Evolutionary conservation across 2,888 invertebrate species (phyloP).

Genomic region (Deilephila porcellus): DNA sequence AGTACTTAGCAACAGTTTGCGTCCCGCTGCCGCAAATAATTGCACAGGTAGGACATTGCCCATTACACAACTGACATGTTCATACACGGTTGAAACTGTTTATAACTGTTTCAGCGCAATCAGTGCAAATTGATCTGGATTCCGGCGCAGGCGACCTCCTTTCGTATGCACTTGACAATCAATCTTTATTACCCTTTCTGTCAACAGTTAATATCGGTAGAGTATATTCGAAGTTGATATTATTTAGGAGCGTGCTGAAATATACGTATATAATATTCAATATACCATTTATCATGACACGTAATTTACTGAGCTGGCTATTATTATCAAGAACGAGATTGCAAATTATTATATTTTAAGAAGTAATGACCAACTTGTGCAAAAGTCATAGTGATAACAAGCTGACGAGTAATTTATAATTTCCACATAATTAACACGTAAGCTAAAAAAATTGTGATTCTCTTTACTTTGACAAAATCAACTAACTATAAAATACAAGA

Average conservation of each 20-base stretch:
- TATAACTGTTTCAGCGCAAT: constrained; percentile 20
- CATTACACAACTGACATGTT: neutral
- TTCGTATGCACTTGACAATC: constrained; percentile 4
- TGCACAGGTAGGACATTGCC: neutral
- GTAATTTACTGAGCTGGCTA: neutral
- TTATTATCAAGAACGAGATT: neutral
- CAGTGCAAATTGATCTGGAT: constrained; percentile 16
- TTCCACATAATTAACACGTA: neutral
- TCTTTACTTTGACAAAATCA: no score
- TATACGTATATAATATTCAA: no score
- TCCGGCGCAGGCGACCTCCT: neutral
- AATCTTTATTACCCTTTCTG: neutral
- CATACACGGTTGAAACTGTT: neutral
- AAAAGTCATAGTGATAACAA: neutral
- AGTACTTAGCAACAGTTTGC: neutral
- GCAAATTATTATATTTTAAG: neutral
- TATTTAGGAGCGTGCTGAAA: neutral
- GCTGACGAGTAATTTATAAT: neutral
- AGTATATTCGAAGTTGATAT: no score
- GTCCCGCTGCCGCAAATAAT: neutral
- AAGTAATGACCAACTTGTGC: neutral
- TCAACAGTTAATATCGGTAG: neutral
- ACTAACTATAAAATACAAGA: no score
- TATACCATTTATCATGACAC: neutral
- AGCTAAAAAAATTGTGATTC: no score